Conservation (phyloP, 2,888 invertebrate species). For the Graphium colonna region DNA sequence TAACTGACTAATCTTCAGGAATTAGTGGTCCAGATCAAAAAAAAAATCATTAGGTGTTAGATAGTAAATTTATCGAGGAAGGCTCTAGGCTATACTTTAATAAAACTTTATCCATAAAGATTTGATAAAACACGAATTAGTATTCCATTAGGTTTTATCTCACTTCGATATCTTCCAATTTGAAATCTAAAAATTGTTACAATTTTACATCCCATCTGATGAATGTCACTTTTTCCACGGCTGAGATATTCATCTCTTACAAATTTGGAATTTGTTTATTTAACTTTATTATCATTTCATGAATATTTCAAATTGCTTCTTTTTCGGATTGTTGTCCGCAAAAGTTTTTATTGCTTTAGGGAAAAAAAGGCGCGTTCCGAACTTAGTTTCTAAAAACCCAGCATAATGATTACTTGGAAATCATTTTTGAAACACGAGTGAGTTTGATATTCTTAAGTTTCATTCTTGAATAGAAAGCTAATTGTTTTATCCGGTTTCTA, state of each 20-base stretch:
- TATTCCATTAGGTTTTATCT: background rate
- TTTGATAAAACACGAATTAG: too few species aligned
- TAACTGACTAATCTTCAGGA: too few species aligned
- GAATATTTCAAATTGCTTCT: slow-evolving; percentile 18
- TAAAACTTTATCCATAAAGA: too few species aligned
- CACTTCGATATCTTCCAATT: background rate
- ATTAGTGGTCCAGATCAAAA: too few species aligned
- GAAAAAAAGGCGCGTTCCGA: background rate
- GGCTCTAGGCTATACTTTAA: too few species aligned
- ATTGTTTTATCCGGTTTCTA: too few species aligned
- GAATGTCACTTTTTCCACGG: slow-evolving; percentile 6
- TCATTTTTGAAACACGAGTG: background rate
- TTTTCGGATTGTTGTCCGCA: slow-evolving; percentile 17
- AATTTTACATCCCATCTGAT: background rate
- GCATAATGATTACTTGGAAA: slow-evolving; percentile 5
- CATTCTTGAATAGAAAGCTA: too few species aligned
- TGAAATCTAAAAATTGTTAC: background rate
- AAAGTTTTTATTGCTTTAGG: slow-evolving; percentile 14
- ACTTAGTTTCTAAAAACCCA: slow-evolving; percentile 2
- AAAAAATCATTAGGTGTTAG: too few species aligned
- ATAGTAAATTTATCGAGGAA: too few species aligned
- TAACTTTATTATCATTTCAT: slow-evolving; percentile 20
- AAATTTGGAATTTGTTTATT: slow-evolving; percentile 19
- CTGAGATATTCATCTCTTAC: slow-evolving; percentile 14
- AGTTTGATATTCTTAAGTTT: too few species aligned